Conservation (phyloP, 2,113 vertebrate genomes). For the Scalopus aquaticus region DNA sequence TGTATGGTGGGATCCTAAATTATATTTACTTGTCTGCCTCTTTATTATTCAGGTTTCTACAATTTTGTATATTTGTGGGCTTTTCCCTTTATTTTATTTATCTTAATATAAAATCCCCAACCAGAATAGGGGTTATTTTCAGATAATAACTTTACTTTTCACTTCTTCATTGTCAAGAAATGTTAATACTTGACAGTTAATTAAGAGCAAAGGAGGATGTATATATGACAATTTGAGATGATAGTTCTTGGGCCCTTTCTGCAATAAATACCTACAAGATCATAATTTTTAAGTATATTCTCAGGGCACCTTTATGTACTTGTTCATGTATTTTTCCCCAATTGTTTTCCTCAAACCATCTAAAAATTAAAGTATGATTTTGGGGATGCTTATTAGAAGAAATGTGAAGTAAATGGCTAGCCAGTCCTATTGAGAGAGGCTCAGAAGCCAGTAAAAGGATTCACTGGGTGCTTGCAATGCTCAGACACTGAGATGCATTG, state of each 20-base stretch:
- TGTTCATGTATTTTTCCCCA: neutral
- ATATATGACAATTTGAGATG: neutral
- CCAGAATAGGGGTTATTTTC: neutral
- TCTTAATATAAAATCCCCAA: too few relatives aligned
- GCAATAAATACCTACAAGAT: neutral
- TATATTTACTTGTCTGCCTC: neutral
- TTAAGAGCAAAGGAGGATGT: neutral
- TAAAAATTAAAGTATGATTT: neutral
- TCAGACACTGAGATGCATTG: too few relatives aligned
- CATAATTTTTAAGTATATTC: neutral
- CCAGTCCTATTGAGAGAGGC: neutral
- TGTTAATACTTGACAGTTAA: neutral
- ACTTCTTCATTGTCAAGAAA: constrained; percentile 19
- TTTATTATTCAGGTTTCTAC: constrained; percentile 15
- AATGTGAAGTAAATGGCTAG: neutral
- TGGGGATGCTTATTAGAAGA: neutral
- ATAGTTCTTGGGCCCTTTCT: constrained; percentile 2
- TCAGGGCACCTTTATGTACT: neutral
- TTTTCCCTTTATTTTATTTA: neutral
- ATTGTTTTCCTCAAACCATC: neutral
- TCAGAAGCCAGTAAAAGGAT: neutral
- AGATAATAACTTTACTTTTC: neutral
- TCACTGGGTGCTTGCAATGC: fast-evolving
- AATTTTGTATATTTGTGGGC: neutral
- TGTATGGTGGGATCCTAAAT: neutral